Evolutionary conservation across 2,797 vertebrate genomes (phyloP).

Genomic region (Garrulus glandarius): DNA sequence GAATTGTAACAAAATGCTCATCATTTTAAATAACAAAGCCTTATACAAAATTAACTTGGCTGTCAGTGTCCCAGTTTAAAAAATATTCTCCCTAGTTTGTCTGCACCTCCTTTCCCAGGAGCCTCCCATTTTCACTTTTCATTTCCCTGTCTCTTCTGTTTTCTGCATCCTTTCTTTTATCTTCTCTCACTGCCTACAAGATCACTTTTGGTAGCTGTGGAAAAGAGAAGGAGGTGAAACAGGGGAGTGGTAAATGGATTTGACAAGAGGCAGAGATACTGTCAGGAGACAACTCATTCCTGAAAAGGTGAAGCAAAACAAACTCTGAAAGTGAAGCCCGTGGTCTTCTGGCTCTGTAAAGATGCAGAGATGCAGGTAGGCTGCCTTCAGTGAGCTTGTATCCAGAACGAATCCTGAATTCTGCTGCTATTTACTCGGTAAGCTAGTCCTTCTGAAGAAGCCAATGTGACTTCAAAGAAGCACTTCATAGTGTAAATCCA

Average conservation of each 20-base stretch:
- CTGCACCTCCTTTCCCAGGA: not conserved
- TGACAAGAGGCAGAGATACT: not conserved
- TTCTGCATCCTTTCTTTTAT: not conserved
- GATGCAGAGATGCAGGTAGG: not conserved
- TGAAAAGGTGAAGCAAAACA: not conserved
- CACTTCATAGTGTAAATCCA: not conserved
- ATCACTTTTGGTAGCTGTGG: not conserved
- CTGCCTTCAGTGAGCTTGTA: not conserved
- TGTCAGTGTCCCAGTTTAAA: not conserved
- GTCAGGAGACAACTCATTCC: not conserved
- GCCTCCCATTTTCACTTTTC: not conserved
- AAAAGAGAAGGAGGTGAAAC: not conserved
- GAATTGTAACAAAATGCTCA: conserved; percentile 38
- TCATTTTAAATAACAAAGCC: conserved; percentile 43
- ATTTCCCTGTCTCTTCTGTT: not conserved
- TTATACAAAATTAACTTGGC: conserved; percentile 16
- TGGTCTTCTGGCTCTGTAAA: not conserved
- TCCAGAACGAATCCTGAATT: not conserved
- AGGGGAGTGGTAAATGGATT: not conserved
- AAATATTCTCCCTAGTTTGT: not conserved
- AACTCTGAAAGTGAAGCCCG: not conserved
- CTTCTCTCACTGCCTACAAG: not conserved
- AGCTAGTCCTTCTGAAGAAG: not conserved
- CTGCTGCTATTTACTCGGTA: not conserved
- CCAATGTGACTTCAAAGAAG: not conserved